These are phyloP conservation scores for Equus przewalskii DNA, from an alignment of 2,113 vertebrate genomes.

Conservation along the genomic window DNA sequence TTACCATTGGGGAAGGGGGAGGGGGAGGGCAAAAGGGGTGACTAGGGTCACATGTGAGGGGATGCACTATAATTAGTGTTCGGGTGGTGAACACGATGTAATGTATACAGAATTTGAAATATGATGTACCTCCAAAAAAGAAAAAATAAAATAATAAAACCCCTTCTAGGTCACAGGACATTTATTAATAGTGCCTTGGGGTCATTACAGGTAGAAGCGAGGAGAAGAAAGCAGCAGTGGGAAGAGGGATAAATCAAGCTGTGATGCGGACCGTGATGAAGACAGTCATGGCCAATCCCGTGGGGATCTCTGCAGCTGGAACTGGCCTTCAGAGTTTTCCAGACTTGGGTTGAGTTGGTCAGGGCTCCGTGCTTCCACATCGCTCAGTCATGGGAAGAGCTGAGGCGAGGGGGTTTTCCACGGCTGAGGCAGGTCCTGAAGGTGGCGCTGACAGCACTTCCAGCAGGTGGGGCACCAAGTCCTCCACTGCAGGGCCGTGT, in stretches of 20 bases:
- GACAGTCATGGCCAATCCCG: background rate
- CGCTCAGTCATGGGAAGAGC: background rate
- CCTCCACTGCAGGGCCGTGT: background rate
- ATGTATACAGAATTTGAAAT: no score
- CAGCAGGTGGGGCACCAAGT: background rate
- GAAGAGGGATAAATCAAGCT: background rate
- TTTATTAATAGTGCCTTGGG: background rate
- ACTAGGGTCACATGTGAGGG: no score
- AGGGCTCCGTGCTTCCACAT: background rate
- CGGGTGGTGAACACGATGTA: no score
- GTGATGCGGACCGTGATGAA: background rate
- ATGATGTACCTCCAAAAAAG: no score
- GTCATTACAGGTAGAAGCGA: background rate
- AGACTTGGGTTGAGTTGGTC: background rate
- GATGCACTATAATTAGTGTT: no score
- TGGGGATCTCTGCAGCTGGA: background rate
- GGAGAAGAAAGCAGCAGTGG: background rate
- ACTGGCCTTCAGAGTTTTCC: background rate
- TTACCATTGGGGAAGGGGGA: no score
- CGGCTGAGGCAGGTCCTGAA: background rate
- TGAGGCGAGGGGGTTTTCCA: background rate
- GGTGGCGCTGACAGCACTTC: background rate
- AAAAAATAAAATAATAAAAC: no score
- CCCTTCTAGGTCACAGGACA: background rate
- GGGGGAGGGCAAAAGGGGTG: no score